A percentile compares a stretch with the other conserved stretches of the same genome.
Evolutionary conservation across 2,797 vertebrate species (phyloP).

Genomic region (Hafferia zeledoni): DNA sequence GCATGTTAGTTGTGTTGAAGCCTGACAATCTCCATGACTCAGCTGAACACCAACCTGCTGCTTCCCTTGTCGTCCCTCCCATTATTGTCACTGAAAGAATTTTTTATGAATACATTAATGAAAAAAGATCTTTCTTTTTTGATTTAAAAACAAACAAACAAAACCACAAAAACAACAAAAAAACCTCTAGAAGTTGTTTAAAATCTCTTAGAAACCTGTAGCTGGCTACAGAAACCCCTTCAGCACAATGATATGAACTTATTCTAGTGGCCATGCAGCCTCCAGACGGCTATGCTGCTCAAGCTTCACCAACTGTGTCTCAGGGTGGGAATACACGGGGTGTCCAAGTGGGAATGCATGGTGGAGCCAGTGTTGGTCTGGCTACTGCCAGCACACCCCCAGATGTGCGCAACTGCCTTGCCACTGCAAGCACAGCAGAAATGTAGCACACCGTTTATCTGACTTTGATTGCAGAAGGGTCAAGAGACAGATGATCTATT

Average conservation of each 20-base stretch:
- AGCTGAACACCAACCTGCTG: not conserved
- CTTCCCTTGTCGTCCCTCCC: not conserved
- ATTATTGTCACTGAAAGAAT: not conserved
- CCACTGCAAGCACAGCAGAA: not conserved
- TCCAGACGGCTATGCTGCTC: not conserved
- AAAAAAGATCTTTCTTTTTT: not conserved
- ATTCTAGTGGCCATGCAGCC: accelerated
- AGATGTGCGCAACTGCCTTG: not conserved
- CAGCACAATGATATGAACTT: accelerated
- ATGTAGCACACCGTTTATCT: not conserved
- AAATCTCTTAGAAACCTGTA: not conserved
- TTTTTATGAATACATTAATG: not conserved
- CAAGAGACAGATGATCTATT: not conserved
- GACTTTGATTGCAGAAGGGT: not conserved
- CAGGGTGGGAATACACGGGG: accelerated
- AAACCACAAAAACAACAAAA: too few species aligned
- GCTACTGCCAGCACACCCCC: not conserved
- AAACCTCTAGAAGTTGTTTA: not conserved
- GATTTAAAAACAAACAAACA: not conserved
- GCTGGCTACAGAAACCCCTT: not conserved
- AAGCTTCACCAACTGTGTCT: accelerated
- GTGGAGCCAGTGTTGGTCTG: too few species aligned
- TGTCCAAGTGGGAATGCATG: accelerated
- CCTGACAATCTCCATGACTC: not conserved
- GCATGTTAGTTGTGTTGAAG: not conserved